These are phyloP conservation scores for Lepeophtheirus salmonis DNA, from an alignment of 1,140 invertebrate genomes.

Conservation along the genomic window DNA sequence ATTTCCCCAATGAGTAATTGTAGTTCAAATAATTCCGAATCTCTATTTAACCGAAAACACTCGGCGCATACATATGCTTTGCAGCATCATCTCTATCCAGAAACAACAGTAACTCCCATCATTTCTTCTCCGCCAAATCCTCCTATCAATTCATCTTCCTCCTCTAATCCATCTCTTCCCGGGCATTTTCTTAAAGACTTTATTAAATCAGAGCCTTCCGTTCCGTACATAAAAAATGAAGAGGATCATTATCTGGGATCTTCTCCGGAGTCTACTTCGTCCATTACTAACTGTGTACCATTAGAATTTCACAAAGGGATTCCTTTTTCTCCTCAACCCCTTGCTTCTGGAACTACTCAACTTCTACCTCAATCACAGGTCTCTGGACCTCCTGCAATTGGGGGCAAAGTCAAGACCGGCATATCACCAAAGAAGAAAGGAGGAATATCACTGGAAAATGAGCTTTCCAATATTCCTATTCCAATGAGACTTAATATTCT, in stretches of 20 bases:
- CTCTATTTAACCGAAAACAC: not conserved
- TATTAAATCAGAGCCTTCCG: not conserved
- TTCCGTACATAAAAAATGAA: not conserved
- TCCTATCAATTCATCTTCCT: not conserved
- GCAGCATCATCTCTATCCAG: not conserved
- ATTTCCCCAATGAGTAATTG: too few relatives aligned
- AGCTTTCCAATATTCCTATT: not conserved
- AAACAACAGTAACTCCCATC: not conserved
- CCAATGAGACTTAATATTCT: not conserved
- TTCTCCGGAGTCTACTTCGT: not conserved
- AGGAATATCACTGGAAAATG: not conserved
- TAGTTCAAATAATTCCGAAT: not conserved
- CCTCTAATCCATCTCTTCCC: not conserved
- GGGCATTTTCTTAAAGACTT: not conserved
- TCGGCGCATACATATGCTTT: not conserved
- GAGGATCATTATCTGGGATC: not conserved
- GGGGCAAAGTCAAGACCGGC: not conserved
- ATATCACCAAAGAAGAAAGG: not conserved
- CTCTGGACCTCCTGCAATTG: not conserved
- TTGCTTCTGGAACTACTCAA: not conserved
- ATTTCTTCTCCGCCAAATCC: too few relatives aligned
- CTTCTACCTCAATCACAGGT: not conserved
- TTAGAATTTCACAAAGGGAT: not conserved
- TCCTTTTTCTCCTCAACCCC: too few relatives aligned
- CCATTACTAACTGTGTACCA: not conserved